Conservation (phyloP, 2,113 vertebrate genomes). For the Vicugna pacos region DNA sequence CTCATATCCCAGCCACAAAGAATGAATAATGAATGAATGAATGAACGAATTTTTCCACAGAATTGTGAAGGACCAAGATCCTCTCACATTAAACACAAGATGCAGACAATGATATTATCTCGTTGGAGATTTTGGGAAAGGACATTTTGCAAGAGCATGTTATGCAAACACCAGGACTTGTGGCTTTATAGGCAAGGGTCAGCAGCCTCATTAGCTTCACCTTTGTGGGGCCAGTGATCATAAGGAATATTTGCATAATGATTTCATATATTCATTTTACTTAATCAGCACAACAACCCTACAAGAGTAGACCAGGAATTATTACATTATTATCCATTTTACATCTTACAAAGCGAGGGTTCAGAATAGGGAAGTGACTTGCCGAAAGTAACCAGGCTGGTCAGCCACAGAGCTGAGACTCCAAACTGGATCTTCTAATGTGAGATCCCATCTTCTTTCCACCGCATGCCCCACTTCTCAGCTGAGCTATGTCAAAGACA, state of each 20-base stretch:
- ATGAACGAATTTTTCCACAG: neutral
- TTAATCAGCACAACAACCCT: neutral
- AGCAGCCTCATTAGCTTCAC: neutral
- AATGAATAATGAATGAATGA: constrained; percentile 3
- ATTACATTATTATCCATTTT: constrained; percentile 5
- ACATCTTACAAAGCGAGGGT: constrained; percentile 14
- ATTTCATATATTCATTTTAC: constrained; percentile 58
- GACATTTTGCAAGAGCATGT: constrained; percentile 41
- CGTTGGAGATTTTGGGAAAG: constrained; percentile 33
- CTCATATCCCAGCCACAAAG: neutral
- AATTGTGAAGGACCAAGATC: constrained; percentile 30
- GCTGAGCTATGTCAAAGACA: neutral
- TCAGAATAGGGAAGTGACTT: constrained; percentile 51
- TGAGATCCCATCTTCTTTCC: neutral
- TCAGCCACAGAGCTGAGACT: neutral
- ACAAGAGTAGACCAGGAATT: neutral
- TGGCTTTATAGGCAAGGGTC: neutral
- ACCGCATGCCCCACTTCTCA: neutral
- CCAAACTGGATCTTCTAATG: neutral
- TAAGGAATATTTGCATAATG: neutral
- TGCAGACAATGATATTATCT: constrained; percentile 30
- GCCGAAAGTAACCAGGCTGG: neutral
- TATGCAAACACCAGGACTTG: constrained; percentile 32
- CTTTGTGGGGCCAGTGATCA: neutral
- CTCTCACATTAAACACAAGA: constrained; percentile 28